A percentile compares a stretch with the other conserved stretches of the same genome.
These are phyloP conservation scores for Cuniculus paca DNA, from an alignment of 2,797 vertebrate species.

Conservation along the genomic window DNA sequence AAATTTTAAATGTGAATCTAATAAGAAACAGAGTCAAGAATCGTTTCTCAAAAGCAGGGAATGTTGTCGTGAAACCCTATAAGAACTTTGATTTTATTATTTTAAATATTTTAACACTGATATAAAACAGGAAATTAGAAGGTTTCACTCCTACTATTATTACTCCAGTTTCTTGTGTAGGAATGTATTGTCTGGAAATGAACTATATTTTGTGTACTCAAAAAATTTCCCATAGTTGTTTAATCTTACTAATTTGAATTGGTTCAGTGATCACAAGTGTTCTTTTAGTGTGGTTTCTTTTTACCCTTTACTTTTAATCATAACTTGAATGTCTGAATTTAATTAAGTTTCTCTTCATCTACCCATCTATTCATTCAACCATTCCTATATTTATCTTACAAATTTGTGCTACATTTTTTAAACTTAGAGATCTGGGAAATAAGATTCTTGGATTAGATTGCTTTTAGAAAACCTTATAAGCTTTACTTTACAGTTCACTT, in stretches of 20 bases:
- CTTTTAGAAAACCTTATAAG: neutral
- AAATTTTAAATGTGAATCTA: neutral
- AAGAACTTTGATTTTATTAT: neutral
- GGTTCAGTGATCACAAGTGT: neutral
- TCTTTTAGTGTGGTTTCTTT: neutral
- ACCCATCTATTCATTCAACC: neutral
- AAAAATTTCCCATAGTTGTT: neutral
- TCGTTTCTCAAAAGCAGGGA: neutral
- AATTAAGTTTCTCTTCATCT: neutral
- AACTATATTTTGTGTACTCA: neutral
- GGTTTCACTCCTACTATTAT: neutral
- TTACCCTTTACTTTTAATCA: neutral
- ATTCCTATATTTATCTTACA: slow-evolving; percentile 15
- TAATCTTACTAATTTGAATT: slow-evolving; percentile 29
- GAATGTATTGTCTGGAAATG: neutral
- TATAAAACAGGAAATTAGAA: neutral
- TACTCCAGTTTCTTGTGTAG: neutral
- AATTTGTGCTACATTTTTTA: neutral
- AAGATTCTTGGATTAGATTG: neutral
- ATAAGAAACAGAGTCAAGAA: neutral
- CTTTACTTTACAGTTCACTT: neutral
- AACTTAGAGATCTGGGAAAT: neutral
- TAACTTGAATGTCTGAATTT: neutral
- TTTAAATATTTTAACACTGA: neutral
- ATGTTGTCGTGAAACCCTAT: neutral